Evolutionary conservation across 2,797 vertebrate genomes (phyloP).

Genomic region (Aeoliscus strigatus): DNA sequence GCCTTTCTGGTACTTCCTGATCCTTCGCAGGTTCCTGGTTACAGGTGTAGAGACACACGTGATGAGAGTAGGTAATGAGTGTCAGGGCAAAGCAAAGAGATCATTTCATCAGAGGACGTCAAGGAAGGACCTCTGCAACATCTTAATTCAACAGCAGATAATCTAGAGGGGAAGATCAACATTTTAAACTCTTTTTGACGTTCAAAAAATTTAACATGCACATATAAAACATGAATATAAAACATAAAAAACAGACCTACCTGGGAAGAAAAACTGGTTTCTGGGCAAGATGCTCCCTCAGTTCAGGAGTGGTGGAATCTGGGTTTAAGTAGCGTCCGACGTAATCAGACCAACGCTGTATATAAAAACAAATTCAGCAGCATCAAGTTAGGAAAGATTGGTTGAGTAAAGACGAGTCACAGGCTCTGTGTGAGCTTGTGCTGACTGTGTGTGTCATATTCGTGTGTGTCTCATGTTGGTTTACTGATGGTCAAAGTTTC

Average conservation of each 20-base stretch:
- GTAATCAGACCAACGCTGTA: slow-evolving; percentile 95
- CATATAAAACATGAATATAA: too few relatives aligned
- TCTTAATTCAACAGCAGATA: too few relatives aligned
- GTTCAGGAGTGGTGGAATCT: slow-evolving; percentile 91
- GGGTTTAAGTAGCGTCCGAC: slow-evolving; percentile 94
- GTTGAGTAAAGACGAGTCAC: too few relatives aligned
- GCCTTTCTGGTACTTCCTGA: slow-evolving; percentile 94
- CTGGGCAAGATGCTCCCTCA: slow-evolving; percentile 95
- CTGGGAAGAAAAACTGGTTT: slow-evolving; percentile 97
- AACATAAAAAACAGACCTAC: slow-evolving; percentile 68
- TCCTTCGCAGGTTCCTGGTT: slow-evolving; percentile 89
- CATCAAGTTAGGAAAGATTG: too few relatives aligned
- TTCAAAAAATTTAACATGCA: too few relatives aligned
- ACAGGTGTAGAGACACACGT: not conserved
- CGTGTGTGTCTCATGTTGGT: too few relatives aligned
- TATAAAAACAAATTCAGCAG: slow-evolving; percentile 9
- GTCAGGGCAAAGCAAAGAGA: slow-evolving; percentile 6
- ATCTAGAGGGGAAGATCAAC: not conserved
- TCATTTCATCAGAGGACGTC: not conserved
- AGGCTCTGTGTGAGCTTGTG: too few relatives aligned
- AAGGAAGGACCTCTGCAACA: too few relatives aligned
- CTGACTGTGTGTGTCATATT: too few relatives aligned
- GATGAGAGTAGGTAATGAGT: slow-evolving; percentile 10
- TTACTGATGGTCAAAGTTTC: too few relatives aligned
- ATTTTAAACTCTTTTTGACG: too few relatives aligned